A percentile compares a stretch with the other conserved stretches of the same genome.
Evolutionary conservation across 2,797 vertebrate genomes (phyloP).

Genomic region (Gallinago nigripennis): DNA sequence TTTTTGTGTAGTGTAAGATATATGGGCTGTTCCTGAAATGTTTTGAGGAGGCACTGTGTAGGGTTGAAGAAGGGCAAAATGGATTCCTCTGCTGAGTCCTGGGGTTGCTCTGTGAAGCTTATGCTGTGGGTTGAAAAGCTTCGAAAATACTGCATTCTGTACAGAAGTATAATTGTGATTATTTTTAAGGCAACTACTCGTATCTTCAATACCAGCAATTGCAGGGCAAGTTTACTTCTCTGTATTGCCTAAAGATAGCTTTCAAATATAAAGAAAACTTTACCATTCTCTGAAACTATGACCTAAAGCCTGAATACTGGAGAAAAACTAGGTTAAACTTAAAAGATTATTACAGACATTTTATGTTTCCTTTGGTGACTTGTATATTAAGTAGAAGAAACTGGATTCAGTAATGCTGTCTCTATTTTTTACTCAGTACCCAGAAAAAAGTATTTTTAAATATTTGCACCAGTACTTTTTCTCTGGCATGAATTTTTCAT

Average conservation of each 20-base stretch:
- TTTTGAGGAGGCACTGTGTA: background rate
- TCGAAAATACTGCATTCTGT: background rate
- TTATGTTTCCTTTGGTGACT: background rate
- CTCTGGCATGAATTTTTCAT: background rate
- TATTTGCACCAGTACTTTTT: background rate
- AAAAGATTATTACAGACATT: background rate
- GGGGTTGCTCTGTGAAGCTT: background rate
- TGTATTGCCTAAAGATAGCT: background rate
- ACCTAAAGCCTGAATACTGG: background rate
- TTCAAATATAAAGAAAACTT: background rate
- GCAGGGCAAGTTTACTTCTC: background rate
- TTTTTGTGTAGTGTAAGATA: background rate
- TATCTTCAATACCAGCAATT: background rate
- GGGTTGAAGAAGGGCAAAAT: background rate
- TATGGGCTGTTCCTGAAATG: background rate
- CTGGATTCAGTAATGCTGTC: accelerated
- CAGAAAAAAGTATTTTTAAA: background rate
- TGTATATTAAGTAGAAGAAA: background rate
- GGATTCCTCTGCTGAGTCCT: background rate
- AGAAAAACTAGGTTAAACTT: background rate
- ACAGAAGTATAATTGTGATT: background rate
- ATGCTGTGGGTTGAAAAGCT: background rate
- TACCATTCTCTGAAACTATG: background rate
- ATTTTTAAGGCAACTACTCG: background rate
- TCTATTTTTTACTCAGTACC: background rate